Evolutionary conservation across 2,888 invertebrate species (phyloP).

Genomic region (Merodon equestris): DNA sequence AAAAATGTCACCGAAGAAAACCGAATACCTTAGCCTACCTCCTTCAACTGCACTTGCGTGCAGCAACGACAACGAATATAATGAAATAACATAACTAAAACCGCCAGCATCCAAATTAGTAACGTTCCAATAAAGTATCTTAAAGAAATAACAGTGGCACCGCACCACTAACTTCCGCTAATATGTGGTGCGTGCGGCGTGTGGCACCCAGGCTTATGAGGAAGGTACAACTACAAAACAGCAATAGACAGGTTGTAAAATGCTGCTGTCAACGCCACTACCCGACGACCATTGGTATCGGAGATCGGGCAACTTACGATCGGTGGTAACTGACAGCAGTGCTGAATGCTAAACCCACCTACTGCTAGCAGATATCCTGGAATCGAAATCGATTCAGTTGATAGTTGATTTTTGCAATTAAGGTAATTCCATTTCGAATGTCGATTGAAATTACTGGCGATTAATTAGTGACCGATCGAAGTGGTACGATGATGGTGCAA

Average conservation of each 20-base stretch:
- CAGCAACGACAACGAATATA: conserved; percentile 30
- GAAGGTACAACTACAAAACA: no score
- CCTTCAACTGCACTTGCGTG: conserved; percentile 38
- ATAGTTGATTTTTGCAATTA: conserved; percentile 60
- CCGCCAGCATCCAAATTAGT: conserved; percentile 35
- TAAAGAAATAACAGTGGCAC: conserved; percentile 3
- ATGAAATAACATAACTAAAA: conserved; percentile 49
- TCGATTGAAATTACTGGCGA: conserved; percentile 52
- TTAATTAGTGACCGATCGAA: conserved; percentile 40
- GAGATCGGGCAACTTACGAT: conserved; percentile 1
- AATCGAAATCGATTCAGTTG: conserved; percentile 47
- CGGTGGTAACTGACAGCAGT: conserved; percentile 42
- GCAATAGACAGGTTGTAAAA: conserved; percentile 15
- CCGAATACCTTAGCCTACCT: conserved; percentile 36
- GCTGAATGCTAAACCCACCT: conserved; percentile 40
- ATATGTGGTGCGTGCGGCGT: conserved; percentile 17
- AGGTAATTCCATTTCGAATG: conserved; percentile 53
- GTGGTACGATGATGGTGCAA: not conserved
- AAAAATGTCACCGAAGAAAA: conserved; percentile 33
- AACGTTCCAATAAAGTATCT: conserved; percentile 42
- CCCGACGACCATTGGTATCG: conserved; percentile 9
- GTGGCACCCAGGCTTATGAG: not conserved
- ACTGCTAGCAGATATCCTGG: conserved; percentile 23
- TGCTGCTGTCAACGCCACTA: conserved; percentile 24
- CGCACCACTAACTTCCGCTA: conserved; percentile 8